phyloP scores from a whole-genome alignment of 1,140 invertebrate genomes.

The Aphelinus atriplicis region DNA sequence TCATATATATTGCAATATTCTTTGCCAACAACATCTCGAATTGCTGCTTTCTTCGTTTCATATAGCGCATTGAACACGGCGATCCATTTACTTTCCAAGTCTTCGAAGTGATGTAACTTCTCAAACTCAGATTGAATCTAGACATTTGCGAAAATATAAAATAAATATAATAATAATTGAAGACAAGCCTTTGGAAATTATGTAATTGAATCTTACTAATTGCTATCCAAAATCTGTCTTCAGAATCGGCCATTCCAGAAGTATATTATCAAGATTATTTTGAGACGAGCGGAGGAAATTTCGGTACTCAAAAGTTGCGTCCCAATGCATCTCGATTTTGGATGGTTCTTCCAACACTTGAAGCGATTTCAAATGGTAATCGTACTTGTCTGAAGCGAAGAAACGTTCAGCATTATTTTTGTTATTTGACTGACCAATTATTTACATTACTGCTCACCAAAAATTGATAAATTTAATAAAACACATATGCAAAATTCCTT shows the following conservation, averaged over 20 bases:
- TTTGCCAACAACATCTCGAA: constrained; percentile 11
- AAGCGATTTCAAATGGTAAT: neutral
- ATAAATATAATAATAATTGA: too few species aligned
- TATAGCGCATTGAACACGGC: constrained; percentile 3
- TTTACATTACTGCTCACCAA: neutral
- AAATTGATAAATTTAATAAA: constrained; percentile 1
- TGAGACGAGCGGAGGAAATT: constrained; percentile 1
- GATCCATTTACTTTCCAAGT: neutral
- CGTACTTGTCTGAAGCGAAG: neutral
- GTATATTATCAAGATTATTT: constrained; percentile 12
- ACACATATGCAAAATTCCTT: neutral
- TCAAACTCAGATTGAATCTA: constrained; percentile 18
- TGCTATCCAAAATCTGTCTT: constrained; percentile 4
- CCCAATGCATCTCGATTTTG: constrained; percentile 9
- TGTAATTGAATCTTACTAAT: constrained; percentile 6
- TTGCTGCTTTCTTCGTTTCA: neutral
- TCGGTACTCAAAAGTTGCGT: constrained; percentile 14
- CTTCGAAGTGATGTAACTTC: neutral
- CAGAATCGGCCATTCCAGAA: constrained; percentile 19
- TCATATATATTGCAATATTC: constrained; percentile 14
- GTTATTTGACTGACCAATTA: too few species aligned
- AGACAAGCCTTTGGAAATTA: too few species aligned
- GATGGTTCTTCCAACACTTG: constrained; percentile 2
- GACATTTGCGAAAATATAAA: neutral
- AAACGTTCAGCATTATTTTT: too few species aligned